Percentiles rank a stretch among this genome's conserved stretches.
Conservation (phyloP, 2,888 invertebrate species). For the Spisula solida region DNA sequence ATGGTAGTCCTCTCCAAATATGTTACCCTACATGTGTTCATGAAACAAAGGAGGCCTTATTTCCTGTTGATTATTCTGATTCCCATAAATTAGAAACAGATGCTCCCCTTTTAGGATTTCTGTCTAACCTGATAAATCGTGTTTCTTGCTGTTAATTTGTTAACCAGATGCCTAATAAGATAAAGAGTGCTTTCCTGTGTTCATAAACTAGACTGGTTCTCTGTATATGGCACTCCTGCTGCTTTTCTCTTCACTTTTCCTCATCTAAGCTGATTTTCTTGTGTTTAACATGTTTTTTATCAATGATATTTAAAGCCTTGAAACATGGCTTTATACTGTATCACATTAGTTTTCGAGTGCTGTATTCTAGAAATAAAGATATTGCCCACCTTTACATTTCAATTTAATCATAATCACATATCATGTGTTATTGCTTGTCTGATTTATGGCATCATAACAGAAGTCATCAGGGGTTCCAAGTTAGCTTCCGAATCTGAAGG, state of each 20-base stretch:
- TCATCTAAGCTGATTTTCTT: background rate
- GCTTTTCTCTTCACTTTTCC: background rate
- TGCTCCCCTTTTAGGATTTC: conserved; percentile 1
- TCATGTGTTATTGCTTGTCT: too few relatives aligned
- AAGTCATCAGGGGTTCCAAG: too few relatives aligned
- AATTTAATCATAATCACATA: too few relatives aligned
- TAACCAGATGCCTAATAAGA: conserved; percentile 30
- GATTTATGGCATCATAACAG: too few relatives aligned
- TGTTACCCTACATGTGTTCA: background rate
- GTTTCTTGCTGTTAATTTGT: background rate
- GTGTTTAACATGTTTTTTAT: background rate
- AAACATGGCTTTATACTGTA: background rate
- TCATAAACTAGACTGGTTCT: background rate
- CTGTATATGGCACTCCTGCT: conserved; percentile 13
- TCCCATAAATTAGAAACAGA: conserved; percentile 26
- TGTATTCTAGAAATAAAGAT: background rate
- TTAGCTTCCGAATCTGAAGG: too few relatives aligned
- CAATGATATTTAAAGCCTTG: background rate
- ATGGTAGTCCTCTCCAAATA: conserved; percentile 6
- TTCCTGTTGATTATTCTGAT: conserved; percentile 1
- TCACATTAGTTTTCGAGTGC: background rate
- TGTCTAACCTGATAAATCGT: conserved; percentile 4
- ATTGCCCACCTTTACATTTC: background rate
- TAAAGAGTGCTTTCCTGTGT: conserved; percentile 1
- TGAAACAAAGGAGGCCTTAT: conserved; percentile 26